A percentile compares a stretch with the other conserved stretches of the same genome.
These are phyloP conservation scores for Strigops habroptila DNA, from an alignment of 2,113 vertebrate genomes.

Conservation along the genomic window DNA sequence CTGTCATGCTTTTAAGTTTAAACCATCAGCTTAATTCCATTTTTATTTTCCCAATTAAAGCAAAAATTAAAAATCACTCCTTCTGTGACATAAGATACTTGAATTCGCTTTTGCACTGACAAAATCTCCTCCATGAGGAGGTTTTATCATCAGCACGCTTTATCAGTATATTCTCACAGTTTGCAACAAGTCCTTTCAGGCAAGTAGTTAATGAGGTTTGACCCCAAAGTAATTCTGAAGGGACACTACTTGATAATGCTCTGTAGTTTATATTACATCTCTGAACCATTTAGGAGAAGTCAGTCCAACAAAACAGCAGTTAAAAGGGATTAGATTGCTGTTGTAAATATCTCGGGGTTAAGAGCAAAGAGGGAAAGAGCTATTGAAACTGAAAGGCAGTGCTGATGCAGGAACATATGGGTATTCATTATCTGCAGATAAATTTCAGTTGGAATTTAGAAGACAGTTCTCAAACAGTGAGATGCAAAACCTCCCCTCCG, in stretches of 20 bases:
- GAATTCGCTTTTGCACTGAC: not conserved
- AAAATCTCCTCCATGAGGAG: not conserved
- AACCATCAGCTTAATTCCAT: not conserved
- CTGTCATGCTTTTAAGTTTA: not conserved
- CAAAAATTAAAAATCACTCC: not conserved
- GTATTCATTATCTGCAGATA: conserved; percentile 10
- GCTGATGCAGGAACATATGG: not conserved
- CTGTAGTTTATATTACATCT: not conserved
- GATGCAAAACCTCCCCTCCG: not conserved
- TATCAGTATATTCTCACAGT: not conserved
- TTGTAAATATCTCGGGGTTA: not conserved
- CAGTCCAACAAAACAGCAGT: not conserved
- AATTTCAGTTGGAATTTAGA: not conserved
- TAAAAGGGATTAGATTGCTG: not conserved
- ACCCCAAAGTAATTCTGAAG: not conserved
- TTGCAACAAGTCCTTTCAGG: not conserved
- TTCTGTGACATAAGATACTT: not conserved
- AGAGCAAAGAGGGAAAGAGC: conserved; percentile 2
- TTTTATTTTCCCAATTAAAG: not conserved
- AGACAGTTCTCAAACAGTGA: not conserved
- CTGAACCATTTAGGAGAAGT: not conserved
- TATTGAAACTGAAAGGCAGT: not conserved
- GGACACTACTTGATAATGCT: not conserved
- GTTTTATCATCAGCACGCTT: not conserved
- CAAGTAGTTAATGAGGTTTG: not conserved